A percentile compares a stretch with the other conserved stretches of the same genome.
Evolutionary conservation across 1,140 invertebrate genomes (phyloP).

Genomic region (Drosophila auraria): DNA sequence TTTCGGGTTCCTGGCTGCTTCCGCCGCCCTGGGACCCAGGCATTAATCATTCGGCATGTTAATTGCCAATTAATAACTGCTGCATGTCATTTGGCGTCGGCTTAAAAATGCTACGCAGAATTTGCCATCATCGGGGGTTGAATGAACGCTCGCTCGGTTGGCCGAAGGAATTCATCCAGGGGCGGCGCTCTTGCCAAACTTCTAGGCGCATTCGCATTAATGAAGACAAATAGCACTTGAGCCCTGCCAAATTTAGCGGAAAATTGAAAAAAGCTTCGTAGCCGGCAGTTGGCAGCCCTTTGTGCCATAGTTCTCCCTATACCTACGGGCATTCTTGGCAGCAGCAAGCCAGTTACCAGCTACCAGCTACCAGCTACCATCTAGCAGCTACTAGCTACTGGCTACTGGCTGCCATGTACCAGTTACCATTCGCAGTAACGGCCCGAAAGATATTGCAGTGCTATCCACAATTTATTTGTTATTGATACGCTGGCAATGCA

Average conservation of each 20-base stretch:
- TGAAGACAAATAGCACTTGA: slow-evolving; percentile 83
- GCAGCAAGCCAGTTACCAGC: slow-evolving; percentile 32
- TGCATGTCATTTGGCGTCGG: slow-evolving; percentile 79
- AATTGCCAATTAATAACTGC: slow-evolving; percentile 84
- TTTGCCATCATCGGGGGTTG: slow-evolving; percentile 51
- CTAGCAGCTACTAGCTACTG: slow-evolving; percentile 4
- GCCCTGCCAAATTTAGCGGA: slow-evolving; percentile 83
- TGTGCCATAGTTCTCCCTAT: slow-evolving; percentile 47
- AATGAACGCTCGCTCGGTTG: slow-evolving; percentile 16
- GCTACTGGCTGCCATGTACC: slow-evolving; percentile 11
- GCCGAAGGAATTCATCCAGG: slow-evolving; percentile 21
- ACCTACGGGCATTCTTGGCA: slow-evolving; percentile 57
- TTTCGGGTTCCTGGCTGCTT: slow-evolving; percentile 68
- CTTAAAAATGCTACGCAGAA: slow-evolving; percentile 70
- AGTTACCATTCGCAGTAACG: slow-evolving; percentile 27
- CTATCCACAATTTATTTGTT: slow-evolving; percentile 71
- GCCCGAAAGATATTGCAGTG: slow-evolving; percentile 67
- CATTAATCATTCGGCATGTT: slow-evolving; percentile 84
- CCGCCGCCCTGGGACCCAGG: slow-evolving; percentile 46
- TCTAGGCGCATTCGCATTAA: slow-evolving; percentile 78
- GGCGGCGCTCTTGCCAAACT: slow-evolving; percentile 57
- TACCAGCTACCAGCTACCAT: slow-evolving; percentile 12
- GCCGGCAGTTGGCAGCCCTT: slow-evolving; percentile 45
- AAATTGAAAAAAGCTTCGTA: slow-evolving; percentile 83
- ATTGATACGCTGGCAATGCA: slow-evolving; percentile 69